A percentile compares a stretch with the other conserved stretches of the same genome.
These are phyloP conservation scores for Nasonia longicornis DNA, from an alignment of 1,140 invertebrate species.

Conservation along the genomic window DNA sequence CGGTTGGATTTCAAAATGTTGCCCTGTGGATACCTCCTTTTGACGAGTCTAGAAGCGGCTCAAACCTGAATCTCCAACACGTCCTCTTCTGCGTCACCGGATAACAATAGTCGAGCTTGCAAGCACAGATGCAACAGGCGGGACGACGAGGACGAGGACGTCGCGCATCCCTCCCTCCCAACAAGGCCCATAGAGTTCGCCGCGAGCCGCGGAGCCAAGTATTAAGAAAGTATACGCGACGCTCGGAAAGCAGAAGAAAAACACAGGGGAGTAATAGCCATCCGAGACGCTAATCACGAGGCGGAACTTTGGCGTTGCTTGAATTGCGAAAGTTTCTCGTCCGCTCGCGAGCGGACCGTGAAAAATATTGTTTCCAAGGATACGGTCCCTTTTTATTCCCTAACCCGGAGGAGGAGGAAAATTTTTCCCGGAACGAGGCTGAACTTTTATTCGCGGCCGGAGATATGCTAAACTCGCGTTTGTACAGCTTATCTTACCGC, in stretches of 20 bases:
- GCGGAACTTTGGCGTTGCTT: neutral
- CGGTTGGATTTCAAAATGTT: no score
- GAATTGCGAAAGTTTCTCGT: slow-evolving; percentile 20
- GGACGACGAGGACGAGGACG: neutral
- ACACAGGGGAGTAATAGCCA: neutral
- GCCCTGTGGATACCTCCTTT: no score
- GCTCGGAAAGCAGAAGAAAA: neutral
- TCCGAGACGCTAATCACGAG: slow-evolving; percentile 28
- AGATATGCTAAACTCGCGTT: no score
- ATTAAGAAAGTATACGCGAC: neutral
- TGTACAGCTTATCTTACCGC: no score
- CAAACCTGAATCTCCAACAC: no score
- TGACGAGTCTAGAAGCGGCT: no score
- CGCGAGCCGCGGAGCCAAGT: neutral
- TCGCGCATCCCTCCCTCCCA: neutral
- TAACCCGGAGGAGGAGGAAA: neutral
- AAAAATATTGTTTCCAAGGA: slow-evolving; percentile 18
- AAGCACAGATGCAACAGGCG: slow-evolving; percentile 6
- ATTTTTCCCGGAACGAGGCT: neutral
- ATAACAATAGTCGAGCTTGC: neutral
- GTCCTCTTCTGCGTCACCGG: neutral
- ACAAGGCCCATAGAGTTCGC: neutral
- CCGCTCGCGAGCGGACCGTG: neutral
- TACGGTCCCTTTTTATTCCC: slow-evolving; percentile 9
- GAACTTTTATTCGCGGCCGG: neutral